Conservation (phyloP, 2,113 vertebrate species). For the Perccottus glenii region DNA sequence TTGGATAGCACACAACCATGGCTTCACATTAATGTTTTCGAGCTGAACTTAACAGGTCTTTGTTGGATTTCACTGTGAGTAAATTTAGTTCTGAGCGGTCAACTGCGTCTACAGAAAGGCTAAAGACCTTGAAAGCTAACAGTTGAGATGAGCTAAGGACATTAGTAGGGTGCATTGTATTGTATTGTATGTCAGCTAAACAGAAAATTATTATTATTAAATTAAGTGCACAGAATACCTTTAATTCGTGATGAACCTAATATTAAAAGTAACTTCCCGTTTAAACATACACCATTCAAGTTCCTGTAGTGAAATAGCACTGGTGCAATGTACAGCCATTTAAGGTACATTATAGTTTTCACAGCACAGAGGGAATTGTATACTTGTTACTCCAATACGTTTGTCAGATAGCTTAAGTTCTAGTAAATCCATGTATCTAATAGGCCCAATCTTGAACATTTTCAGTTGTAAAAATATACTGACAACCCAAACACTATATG, state of each 20-base stretch:
- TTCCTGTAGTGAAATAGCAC: not conserved
- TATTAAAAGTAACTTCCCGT: not conserved
- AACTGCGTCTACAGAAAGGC: conserved; percentile 38
- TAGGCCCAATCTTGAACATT: too few relatives aligned
- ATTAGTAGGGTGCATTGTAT: too few relatives aligned
- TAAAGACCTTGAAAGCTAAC: conserved; percentile 8
- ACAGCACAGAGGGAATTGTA: not conserved
- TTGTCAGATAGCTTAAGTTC: too few relatives aligned
- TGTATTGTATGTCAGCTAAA: not conserved
- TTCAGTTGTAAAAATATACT: too few relatives aligned
- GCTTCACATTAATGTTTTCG: not conserved
- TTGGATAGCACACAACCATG: conserved; percentile 12
- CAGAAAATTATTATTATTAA: not conserved
- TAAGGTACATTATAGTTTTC: not conserved
- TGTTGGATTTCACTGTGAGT: conserved; percentile 55
- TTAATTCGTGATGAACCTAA: not conserved
- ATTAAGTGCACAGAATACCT: not conserved
- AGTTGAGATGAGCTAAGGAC: conserved; percentile 1
- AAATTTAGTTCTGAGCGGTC: conserved; percentile 54
- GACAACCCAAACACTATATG: too few relatives aligned
- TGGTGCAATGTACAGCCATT: not conserved
- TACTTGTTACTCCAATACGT: too few relatives aligned
- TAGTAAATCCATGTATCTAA: too few relatives aligned
- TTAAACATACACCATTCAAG: not conserved
- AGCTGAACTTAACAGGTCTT: conserved; percentile 2